Evolutionary conservation across 2,797 vertebrate genomes (phyloP).

Genomic region (Characodon lateralis): DNA sequence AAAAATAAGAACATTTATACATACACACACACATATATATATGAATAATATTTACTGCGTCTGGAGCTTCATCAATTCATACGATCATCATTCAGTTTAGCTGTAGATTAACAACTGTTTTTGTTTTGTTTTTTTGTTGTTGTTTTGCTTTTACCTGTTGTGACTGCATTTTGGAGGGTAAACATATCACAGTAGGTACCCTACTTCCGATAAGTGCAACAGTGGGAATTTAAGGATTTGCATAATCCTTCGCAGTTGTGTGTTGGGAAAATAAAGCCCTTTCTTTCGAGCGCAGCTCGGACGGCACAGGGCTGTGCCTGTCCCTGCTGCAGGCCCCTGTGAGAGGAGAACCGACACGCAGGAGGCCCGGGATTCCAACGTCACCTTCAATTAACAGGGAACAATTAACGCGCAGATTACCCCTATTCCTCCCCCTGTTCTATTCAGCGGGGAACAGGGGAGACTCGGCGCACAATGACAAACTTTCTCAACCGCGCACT

Average conservation of each 20-base stretch:
- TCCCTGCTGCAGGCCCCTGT: constrained; percentile 59
- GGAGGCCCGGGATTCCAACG: constrained; percentile 88
- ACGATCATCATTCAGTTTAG: background rate
- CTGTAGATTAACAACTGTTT: background rate
- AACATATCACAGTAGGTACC: constrained; percentile 12
- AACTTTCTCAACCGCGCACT: constrained; percentile 76
- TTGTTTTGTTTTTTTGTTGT: background rate
- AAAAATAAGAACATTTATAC: too few species aligned
- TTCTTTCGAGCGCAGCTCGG: constrained; percentile 8
- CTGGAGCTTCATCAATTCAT: constrained; percentile 1
- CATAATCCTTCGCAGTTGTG: constrained; percentile 48
- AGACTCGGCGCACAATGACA: constrained; percentile 76
- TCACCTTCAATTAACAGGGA: constrained; percentile 92
- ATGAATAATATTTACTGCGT: background rate
- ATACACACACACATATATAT: too few species aligned
- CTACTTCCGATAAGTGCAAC: constrained; percentile 12
- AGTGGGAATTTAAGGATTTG: constrained; percentile 46
- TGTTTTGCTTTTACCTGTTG: background rate
- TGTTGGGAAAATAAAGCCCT: constrained; percentile 27
- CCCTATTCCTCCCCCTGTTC: constrained; percentile 76
- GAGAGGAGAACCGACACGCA: constrained; percentile 56
- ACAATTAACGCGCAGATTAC: constrained; percentile 91
- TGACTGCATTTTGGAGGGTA: background rate
- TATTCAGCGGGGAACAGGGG: constrained; percentile 70
- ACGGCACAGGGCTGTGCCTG: constrained; percentile 23